Evolutionary conservation across 1,140 invertebrate genomes (phyloP).

Genomic region (Maconellicoccus hirsutus): DNA sequence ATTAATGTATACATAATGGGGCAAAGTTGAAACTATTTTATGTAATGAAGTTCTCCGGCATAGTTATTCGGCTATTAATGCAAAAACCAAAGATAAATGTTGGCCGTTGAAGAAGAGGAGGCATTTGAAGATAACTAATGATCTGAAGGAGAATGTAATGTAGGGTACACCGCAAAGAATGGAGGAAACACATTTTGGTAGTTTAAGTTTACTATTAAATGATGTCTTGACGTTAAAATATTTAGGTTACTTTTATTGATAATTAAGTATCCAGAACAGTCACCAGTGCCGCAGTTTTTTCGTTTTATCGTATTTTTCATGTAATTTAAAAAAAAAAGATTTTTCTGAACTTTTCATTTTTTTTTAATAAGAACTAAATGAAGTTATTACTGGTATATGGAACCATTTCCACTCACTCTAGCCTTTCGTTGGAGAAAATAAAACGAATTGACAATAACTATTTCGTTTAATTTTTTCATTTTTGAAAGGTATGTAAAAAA

Average conservation of each 20-base stretch:
- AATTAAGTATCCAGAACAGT: not conserved
- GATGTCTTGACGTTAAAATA: slow-evolving; percentile 18
- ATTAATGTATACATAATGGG: slow-evolving; percentile 14
- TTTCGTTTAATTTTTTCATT: too few species aligned
- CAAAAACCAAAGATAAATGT: slow-evolving; percentile 22
- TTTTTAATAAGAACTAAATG: too few species aligned
- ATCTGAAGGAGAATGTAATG: slow-evolving; percentile 21
- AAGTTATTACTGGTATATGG: too few species aligned
- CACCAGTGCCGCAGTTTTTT: not conserved
- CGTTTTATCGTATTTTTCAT: too few species aligned
- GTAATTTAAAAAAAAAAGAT: too few species aligned
- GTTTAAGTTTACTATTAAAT: slow-evolving; percentile 18
- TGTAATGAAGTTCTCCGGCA: slow-evolving; percentile 7
- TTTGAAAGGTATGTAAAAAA: too few species aligned
- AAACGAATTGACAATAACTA: too few species aligned
- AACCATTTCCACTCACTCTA: too few species aligned
- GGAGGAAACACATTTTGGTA: slow-evolving; percentile 18
- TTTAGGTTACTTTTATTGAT: slow-evolving; percentile 22
- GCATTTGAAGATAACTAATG: slow-evolving; percentile 19
- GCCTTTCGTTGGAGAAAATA: too few species aligned
- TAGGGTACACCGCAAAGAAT: slow-evolving; percentile 15
- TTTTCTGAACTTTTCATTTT: too few species aligned
- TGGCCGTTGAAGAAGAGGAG: not conserved
- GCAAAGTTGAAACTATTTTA: slow-evolving; percentile 3
- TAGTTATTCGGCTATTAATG: not conserved